phyloP scores from a whole-genome alignment of 1,140 invertebrate genomes.

The Heliconius himera region DNA sequence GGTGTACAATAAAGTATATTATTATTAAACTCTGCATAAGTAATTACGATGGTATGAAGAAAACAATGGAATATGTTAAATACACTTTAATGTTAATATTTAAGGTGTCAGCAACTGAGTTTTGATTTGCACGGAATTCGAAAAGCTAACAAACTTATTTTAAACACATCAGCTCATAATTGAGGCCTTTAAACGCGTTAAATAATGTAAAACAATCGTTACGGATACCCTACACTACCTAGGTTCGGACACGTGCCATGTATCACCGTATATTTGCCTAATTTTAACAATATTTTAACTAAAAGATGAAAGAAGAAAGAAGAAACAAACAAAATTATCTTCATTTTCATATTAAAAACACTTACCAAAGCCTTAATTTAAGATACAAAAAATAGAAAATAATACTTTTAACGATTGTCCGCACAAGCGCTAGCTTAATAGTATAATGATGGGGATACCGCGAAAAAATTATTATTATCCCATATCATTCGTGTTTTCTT shows the following conservation, averaged over 20 bases:
- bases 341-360: conserved; percentile 30
- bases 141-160: conserved; percentile 10
- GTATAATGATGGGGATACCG: conserved; percentile 52
- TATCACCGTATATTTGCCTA: conserved; percentile 22
- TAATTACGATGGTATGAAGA: not conserved
- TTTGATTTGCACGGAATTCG: not conserved
- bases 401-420: conserved; percentile 14
- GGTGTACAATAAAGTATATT: no score
- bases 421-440: conserved; percentile 33
- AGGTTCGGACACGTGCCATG: conserved; percentile 44
- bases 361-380: conserved; percentile 34
- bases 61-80: conserved; percentile 6
- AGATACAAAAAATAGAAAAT: conserved; percentile 35
- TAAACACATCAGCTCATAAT: not conserved
- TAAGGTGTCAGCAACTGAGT: not conserved
- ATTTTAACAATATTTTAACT: conserved; percentile 24
- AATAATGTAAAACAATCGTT: conserved; percentile 16
- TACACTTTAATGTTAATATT: not conserved
- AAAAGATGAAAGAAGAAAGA: no score
- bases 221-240: conserved; percentile 14
- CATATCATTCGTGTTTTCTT: conserved; percentile 49
- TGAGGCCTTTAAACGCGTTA: not conserved
- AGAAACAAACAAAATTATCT: conserved; percentile 26
- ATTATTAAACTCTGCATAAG: not conserved
- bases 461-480: conserved; percentile 55